A percentile compares a stretch with the other conserved stretches of the same genome.
Conservation (phyloP, 64 coral and sea anemone genomes). For the Montipora cactus region DNA sequence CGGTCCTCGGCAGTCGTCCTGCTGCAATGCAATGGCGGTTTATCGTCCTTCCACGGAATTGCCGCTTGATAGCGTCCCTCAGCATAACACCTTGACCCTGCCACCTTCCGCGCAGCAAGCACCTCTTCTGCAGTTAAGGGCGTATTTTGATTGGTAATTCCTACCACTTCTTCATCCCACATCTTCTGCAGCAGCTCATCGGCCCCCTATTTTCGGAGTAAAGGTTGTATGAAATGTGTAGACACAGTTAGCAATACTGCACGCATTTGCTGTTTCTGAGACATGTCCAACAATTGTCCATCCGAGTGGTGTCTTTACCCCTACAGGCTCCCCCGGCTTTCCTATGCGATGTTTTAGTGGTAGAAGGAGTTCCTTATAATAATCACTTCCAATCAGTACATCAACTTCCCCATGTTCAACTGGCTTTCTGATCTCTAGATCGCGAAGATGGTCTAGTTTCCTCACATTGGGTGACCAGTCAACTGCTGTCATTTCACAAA, state of each 20-base stretch:
- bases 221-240: not conserved
- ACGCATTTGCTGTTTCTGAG: not conserved
- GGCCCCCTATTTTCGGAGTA: not conserved
- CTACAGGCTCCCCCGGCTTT: constrained; percentile 46
- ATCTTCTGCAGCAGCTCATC: constrained; percentile 67
- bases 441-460: not conserved
- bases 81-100: constrained; percentile 42
- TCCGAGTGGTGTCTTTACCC: constrained; percentile 55
- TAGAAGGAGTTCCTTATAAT: constrained; percentile 45
- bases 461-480: constrained; percentile 30
- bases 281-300: constrained; percentile 42
- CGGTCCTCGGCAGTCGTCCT: constrained; percentile 28
- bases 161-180: constrained; percentile 73
- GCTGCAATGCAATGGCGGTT: constrained; percentile 62
- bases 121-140: constrained; percentile 24
- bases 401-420: constrained; percentile 39
- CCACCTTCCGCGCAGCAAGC: constrained; percentile 16
- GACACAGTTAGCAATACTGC: not conserved
- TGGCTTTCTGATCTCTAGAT: constrained; percentile 49
- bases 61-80: constrained; percentile 61
- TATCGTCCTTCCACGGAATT: constrained; percentile 54
- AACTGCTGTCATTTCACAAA: constrained; percentile 7
- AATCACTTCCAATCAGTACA: constrained; percentile 62
- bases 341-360: constrained; percentile 39
- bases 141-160: not conserved